These are phyloP conservation scores for Ptychadena robeensis DNA, from an alignment of 2,797 vertebrate genomes.

Conservation along the genomic window DNA sequence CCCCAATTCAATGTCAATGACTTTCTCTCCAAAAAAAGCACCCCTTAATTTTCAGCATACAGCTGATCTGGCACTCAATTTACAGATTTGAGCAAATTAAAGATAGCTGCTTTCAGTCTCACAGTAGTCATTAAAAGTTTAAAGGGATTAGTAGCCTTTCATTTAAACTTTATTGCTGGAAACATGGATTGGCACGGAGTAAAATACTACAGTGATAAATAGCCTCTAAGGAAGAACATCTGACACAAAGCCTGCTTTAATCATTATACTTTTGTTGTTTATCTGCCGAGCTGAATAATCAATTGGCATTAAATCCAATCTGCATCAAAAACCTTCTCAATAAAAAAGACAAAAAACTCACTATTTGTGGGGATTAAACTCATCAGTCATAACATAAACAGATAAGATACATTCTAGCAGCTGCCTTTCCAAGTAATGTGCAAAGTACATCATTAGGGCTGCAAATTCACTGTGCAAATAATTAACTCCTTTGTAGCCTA, in stretches of 20 bases:
- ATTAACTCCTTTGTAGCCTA: background rate
- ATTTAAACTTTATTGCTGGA: constrained; percentile 19
- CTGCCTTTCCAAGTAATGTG: background rate
- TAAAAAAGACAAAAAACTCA: background rate
- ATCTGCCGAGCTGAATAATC: constrained; percentile 5
- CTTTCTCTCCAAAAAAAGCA: no score
- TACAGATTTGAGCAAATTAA: background rate
- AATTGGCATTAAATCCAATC: background rate
- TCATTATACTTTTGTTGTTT: constrained; percentile 7
- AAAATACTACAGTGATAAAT: constrained; percentile 16
- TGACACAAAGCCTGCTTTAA: constrained; percentile 20
- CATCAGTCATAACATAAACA: background rate
- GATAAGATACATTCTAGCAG: background rate
- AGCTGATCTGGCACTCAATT: no score
- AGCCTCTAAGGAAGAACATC: constrained; percentile 12
- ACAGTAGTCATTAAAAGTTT: constrained; percentile 29
- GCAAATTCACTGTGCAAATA: background rate
- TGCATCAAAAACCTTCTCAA: background rate
- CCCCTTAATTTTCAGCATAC: no score
- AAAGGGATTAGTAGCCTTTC: constrained; percentile 15
- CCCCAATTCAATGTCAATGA: no score
- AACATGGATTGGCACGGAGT: background rate
- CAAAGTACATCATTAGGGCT: background rate
- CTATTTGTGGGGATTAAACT: background rate
- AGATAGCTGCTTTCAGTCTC: background rate